phyloP scores from a whole-genome alignment of 2,888 invertebrate genomes.

The Cynaeus angustus region DNA sequence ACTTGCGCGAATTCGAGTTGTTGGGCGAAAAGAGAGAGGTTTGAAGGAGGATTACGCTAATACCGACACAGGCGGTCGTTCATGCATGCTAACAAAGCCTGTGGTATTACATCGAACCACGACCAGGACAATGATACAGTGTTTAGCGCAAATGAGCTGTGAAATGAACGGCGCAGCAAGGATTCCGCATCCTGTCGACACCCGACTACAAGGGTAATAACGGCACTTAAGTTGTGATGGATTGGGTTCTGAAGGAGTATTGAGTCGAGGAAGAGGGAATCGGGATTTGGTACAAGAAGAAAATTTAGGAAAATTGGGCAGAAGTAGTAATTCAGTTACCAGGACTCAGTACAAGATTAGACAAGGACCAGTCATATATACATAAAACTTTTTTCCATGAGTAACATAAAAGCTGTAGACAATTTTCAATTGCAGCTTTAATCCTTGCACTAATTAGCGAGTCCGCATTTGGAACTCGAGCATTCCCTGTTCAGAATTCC shows the following conservation, averaged over 20 bases:
- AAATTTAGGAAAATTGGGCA: too few species aligned
- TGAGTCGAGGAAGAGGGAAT: neutral
- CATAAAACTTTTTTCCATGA: too few species aligned
- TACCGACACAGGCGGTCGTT: slow-evolving; percentile 40
- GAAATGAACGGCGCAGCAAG: slow-evolving; percentile 45
- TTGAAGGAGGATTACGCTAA: slow-evolving; percentile 47
- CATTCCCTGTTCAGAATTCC: too few species aligned
- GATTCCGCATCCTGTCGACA: slow-evolving; percentile 38
- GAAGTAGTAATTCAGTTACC: too few species aligned
- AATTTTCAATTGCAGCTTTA: too few species aligned
- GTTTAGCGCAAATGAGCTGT: slow-evolving; percentile 48
- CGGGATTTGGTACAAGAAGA: too few species aligned
- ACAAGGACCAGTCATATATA: too few species aligned
- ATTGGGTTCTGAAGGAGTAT: slow-evolving; percentile 12
- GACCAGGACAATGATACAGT: slow-evolving; percentile 47
- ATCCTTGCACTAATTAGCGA: too few species aligned
- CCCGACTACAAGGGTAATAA: slow-evolving; percentile 22
- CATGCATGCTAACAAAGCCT: slow-evolving; percentile 50
- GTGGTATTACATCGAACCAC: slow-evolving; percentile 37
- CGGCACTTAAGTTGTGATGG: slow-evolving; percentile 27
- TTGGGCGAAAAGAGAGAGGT: slow-evolving; percentile 35
- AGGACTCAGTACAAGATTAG: too few species aligned
- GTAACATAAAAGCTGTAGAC: too few species aligned
- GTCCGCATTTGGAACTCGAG: too few species aligned
- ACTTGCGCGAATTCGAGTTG: slow-evolving; percentile 33